These are phyloP conservation scores for Pantelozetes paolii DNA, from an alignment of 2,888 invertebrate genomes.

Conservation along the genomic window DNA sequence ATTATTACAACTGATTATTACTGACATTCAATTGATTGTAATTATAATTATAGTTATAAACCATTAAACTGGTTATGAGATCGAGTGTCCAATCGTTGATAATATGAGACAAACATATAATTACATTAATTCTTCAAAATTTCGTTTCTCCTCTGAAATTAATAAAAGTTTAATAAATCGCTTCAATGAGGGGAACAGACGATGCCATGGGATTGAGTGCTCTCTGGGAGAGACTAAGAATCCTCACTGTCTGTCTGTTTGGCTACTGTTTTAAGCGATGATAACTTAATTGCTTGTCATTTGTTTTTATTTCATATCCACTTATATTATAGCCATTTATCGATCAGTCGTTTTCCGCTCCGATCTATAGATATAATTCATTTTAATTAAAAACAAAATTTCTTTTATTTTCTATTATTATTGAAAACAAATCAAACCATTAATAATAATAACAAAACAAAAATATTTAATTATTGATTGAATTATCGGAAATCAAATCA, in stretches of 20 bases:
- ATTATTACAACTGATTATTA: not conserved
- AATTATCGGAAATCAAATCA: too few species aligned
- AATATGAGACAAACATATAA: too few species aligned
- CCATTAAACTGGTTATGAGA: too few species aligned
- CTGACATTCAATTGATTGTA: conserved; percentile 1
- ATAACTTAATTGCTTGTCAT: conserved; percentile 16
- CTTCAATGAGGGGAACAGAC: too few species aligned
- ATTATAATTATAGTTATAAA: not conserved
- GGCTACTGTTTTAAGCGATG: not conserved
- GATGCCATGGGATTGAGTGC: not conserved
- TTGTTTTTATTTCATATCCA: not conserved
- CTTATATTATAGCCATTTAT: not conserved
- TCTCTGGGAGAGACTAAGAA: too few species aligned
- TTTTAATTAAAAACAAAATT: too few species aligned
- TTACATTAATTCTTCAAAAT: conserved; percentile 20
- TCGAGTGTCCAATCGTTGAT: too few species aligned
- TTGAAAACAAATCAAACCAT: too few species aligned
- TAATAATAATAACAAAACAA: too few species aligned
- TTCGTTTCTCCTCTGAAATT: conserved; percentile 5
- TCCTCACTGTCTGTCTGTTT: not conserved
- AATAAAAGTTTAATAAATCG: conserved; percentile 4
- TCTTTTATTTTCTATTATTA: too few species aligned
- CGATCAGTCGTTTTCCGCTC: not conserved
- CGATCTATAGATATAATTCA: too few species aligned
- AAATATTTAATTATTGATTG: too few species aligned